Base-by-base conservation (phyloP, 30 jellyfish, hydroid and myxozoan genomes). In the Catostylus mosaicus region DNA sequence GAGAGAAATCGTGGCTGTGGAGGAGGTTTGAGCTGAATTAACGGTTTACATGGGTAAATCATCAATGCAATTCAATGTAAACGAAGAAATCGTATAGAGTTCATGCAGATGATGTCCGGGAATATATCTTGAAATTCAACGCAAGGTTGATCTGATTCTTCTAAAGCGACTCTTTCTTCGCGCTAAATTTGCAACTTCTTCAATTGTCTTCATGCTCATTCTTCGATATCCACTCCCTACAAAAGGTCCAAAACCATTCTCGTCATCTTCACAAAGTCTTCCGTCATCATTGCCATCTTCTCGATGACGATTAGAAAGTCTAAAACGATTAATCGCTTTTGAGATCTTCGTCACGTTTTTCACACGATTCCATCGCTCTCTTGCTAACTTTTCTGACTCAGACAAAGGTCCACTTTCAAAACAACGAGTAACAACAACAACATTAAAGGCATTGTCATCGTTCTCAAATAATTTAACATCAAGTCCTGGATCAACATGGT, bases 141-240 rank as follows among this genome's bases (percentile, higher is more conserved):
- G n/a, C n/a, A n/a, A n/a, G n/a, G n/a, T n/a, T n/a, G 72, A 47
- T 30, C 37, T 73, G 59, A 19, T 50, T 40, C 64, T 56, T 34
- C 78, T 2, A 30, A 77, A 77, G 0, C 78, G 67, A 57, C 26
- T 54, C 27, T 67, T 80, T 24, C 63, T 65, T 4, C 38, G 20
- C 9, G 75, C 22, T 45, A 65, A 65, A 27, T 12, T 40, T 19
- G 29, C 78, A 46, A 31, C 35, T 56, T 65, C 84, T n/a, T 80
- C 78, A 26, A 65, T 56, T 27, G 83, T 69, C 46, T 72, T 46
- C 90, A 82, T 67, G 76, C 86, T 82, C 54, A 82, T 65, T 56
- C 78, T 52, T 27, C 92, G 85, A 57, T 69, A 82, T 38, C 92
- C 92, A 67, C 92, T 56, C 2, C 80, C 82, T 16, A 82, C 40